Conservation (phyloP, 2,888 invertebrate genomes). For the Julus scanicus region DNA sequence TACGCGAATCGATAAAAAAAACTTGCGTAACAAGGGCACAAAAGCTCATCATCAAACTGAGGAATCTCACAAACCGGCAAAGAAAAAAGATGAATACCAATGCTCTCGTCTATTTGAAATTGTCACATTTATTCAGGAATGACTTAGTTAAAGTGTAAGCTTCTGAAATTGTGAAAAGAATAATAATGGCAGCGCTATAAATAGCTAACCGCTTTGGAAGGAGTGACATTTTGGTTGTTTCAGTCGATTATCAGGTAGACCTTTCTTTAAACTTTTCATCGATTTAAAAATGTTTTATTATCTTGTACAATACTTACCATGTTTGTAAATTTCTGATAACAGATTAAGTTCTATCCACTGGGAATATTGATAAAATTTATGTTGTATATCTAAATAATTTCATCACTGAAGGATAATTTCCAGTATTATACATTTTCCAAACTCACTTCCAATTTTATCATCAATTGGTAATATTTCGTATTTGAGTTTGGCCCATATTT, state of each 20-base stretch:
- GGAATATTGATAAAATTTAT: no score
- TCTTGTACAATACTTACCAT: no score
- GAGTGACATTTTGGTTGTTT: slow-evolving; percentile 6
- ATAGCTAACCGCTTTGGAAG: not conserved
- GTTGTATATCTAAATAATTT: no score
- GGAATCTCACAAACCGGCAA: not conserved
- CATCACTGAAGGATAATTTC: no score
- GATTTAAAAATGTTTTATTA: not conserved
- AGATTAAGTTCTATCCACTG: no score
- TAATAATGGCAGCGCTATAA: slow-evolving; percentile 29
- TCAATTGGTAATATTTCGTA: no score
- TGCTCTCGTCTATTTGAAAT: slow-evolving; percentile 1
- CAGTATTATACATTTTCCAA: no score
- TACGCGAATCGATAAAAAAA: not conserved
- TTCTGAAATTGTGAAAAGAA: slow-evolving; percentile 18
- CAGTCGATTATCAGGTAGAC: slow-evolving; percentile 21
- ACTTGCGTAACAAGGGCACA: slow-evolving; percentile 5
- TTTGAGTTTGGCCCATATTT: no score
- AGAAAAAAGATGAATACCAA: slow-evolving; percentile 5
- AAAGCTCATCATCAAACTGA: slow-evolving; percentile 6
- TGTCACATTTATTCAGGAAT: slow-evolving; percentile 32
- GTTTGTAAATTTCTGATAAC: no score
- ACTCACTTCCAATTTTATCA: no score
- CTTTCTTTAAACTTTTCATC: not conserved
- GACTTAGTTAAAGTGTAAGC: slow-evolving; percentile 30